phyloP scores from a whole-genome alignment of 2,888 invertebrate species.

The Athetis lepigone region DNA sequence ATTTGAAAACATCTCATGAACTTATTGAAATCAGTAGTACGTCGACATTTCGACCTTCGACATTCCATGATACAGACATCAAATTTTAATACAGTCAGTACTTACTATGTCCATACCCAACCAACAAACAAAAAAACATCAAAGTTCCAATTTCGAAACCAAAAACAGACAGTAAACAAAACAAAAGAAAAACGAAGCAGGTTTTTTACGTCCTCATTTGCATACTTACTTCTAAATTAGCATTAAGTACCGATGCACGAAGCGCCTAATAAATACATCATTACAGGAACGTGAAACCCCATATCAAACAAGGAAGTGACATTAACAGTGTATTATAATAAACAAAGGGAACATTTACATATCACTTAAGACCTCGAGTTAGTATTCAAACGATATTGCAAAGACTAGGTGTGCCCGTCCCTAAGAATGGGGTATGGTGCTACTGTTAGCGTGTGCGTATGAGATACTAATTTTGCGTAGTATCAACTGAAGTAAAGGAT shows the following conservation, averaged over 20 bases:
- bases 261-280: slow-evolving; percentile 48
- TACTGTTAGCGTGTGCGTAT: slow-evolving; percentile 39
- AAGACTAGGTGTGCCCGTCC: slow-evolving; percentile 47
- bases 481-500: neutral
- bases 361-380: slow-evolving; percentile 63
- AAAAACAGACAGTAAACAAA: slow-evolving; percentile 31
- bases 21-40: no score
- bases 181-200: slow-evolving; percentile 20
- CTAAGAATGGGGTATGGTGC: slow-evolving; percentile 29
- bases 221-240: slow-evolving; percentile 36
- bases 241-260: slow-evolving; percentile 46
- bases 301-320: slow-evolving; percentile 60
- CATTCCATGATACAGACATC: no score
- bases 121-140: neutral
- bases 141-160: slow-evolving; percentile 30
- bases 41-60: no score
- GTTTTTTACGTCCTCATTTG: slow-evolving; percentile 30
- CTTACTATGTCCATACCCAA: no score
- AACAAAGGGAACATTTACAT: slow-evolving; percentile 65
- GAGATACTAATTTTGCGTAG: neutral
- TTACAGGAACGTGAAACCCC: slow-evolving; percentile 49
- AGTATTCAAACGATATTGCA: slow-evolving; percentile 66
- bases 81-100: no score
- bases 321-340: slow-evolving; percentile 57
- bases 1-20: no score